Base-by-base conservation (phyloP, 2,888 invertebrate genomes). In the Plagodis pulveraria region DNA sequence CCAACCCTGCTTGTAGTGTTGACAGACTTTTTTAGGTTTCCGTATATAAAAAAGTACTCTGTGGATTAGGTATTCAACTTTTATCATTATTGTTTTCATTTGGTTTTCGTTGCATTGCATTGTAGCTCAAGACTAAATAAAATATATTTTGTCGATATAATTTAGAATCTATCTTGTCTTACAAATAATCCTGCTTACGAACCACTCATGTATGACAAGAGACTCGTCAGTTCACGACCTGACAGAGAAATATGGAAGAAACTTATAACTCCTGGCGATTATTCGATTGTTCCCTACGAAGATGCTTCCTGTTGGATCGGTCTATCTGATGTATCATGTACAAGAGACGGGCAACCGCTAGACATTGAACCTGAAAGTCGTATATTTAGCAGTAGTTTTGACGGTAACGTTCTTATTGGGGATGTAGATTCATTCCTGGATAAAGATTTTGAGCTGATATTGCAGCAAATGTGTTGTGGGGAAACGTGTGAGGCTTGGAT, bases 381-480 rank as follows among this genome's bases (percentile, higher is more conserved):
- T 33, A 74, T 91, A 54, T 87, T 93, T 49, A 83, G 81, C 48
- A 69, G 73, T 8, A 67, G 77, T 7, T 92, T 93, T 58, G 81
- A 89, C 49, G 93, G 93, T 0, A 85, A 84, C 12, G 81, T 94
- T 8, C 69, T 88, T 9, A 92, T 94, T 12, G 94, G 94, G 0
- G 89, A 93, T 62, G 81, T 80, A 0, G 89, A 91, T 61, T 83
- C 78, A 33, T 91, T 85, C 63, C 75, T 94, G 33, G 94, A 94
- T 63, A 87, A 83, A 65, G 92, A 93, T 70, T 81, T 94, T 12
- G 94, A 94, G 70, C 80, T 93, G 68, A 88, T 93, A 5, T 66
- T 94, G 34, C 87, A 91, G 68, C 92, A 88, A 69, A 94, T 94
- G 94, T 93, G 89, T 60, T 72, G 87, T 10, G 83, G 82, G 0